Evolutionary conservation across 2,888 invertebrate species (phyloP).

Genomic region (Drosophila glabriapex): DNA sequence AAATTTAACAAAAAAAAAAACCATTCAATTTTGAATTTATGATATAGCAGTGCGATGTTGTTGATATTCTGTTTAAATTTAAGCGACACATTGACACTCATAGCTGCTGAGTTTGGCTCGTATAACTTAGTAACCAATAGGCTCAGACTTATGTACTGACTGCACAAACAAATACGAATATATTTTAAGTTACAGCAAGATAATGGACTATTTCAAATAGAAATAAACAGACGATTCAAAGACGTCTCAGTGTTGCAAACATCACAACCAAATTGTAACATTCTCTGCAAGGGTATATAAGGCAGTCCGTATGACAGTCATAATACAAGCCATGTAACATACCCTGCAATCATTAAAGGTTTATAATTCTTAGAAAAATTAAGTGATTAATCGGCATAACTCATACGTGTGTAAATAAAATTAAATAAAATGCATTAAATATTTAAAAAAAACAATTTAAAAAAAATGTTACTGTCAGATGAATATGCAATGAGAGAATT

Average conservation of each 20-base stretch:
- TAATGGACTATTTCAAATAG: neutral
- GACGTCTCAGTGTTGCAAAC: neutral
- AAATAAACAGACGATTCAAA: neutral
- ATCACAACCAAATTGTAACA: neutral
- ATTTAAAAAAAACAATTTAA: neutral
- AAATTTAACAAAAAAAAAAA: no score
- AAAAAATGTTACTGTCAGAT: accelerated
- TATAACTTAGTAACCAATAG: neutral
- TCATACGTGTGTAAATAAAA: neutral
- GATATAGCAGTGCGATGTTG: neutral
- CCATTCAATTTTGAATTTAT: no score
- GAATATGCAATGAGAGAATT: neutral
- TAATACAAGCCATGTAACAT: neutral
- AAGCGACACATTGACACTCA: neutral
- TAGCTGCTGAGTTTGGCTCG: neutral
- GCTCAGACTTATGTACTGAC: neutral
- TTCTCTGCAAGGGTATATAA: neutral
- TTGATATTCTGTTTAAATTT: neutral
- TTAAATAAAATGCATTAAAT: neutral
- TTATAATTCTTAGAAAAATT: neutral
- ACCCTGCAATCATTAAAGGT: constrained; percentile 16
- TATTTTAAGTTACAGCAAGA: neutral
- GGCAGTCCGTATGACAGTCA: neutral
- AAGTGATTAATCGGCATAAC: neutral
- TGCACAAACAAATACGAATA: neutral